Evolutionary conservation across 2,888 invertebrate genomes (phyloP), one percentile per base, ranked within the genome.

Genomic region (Carabus problematicus): DNA sequence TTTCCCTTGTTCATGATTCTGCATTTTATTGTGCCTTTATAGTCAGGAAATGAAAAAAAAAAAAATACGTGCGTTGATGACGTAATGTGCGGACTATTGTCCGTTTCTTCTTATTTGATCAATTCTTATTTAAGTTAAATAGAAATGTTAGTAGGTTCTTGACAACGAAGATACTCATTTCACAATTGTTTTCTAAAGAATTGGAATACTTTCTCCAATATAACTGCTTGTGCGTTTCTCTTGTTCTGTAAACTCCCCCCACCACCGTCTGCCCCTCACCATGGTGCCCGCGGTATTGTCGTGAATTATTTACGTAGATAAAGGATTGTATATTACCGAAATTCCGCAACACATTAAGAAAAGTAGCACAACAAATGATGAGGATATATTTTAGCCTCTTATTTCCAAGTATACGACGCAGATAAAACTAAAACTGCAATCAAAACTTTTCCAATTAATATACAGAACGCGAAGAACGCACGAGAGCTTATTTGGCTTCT

Each of bases 401-500:
- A 55, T 43, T 64, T 6, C 29, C 64, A 64, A 64, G 64, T 64
- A 64, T 64, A 64, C 64, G 55, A 45, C 45, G 45, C 9, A 64
- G 64, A 64, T 64, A 64, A 64, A 64, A 56, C 64, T 64, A 64
- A 45, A 64, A 55, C 55, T 41, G 64, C 64, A 55, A 64, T 64
- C 64, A 55, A 64, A 64, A 64, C 64, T 64, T 64, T 64, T 64
- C 64, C 64, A 64, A 64, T 64, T 64, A 64, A 64, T 64, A 64
- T 64, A 64, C 64, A 64, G 64, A 64, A 64, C 45, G 45, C 55
- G 56, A 29, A 29, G 29, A 41, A 43, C 64, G 55, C 64, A 39
- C 55, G 55, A 29, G 45, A 29, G 45, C 52, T 64, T 64, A 64
- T 64, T 64, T 64, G 64, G 55, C 64, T 64, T 42, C 14, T 29